Percentiles rank a stretch among this genome's conserved stretches.
Conservation (phyloP, 2,888 invertebrate species). For the Alloscopus bannaensis region DNA sequence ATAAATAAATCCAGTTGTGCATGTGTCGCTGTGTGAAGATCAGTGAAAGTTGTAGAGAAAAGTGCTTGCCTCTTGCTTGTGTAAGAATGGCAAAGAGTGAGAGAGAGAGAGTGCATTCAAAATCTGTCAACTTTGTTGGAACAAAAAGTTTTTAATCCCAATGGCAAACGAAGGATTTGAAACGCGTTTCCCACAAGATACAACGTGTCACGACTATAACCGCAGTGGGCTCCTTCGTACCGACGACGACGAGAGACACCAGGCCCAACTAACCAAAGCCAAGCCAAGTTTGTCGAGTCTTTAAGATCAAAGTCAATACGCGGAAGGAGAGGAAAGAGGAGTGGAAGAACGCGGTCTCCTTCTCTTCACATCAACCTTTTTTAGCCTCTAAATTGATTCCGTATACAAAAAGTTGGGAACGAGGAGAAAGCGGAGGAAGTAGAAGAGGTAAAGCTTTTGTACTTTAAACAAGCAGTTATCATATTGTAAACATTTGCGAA, state of each 20-base stretch:
- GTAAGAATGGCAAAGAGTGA: conserved; percentile 2
- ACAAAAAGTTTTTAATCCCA: conserved; percentile 48
- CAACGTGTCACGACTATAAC: background rate
- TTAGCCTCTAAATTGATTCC: conserved; percentile 17
- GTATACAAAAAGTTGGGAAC: background rate
- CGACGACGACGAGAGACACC: background rate
- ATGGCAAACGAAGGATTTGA: conserved; percentile 30
- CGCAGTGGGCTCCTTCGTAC: background rate
- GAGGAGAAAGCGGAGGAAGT: background rate
- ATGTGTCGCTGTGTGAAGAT: conserved; percentile 7
- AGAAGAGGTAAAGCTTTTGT: background rate
- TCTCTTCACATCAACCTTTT: conserved; percentile 9
- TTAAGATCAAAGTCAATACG: conserved; percentile 42
- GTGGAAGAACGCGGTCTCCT: background rate
- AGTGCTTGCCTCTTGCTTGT: no score
- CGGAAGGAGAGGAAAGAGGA: conserved; percentile 5
- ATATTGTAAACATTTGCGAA: no score
- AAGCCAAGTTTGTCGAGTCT: conserved; percentile 17
- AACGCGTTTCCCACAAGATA: conserved; percentile 1
- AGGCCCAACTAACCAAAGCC: background rate
- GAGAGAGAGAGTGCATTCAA: conserved; percentile 25
- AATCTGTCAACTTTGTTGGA: conserved; percentile 47
- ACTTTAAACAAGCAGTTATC: no score
- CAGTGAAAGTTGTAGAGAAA: conserved; percentile 9
- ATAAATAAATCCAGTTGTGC: conserved; percentile 30